A percentile compares a stretch with the other conserved stretches of the same genome.
Evolutionary conservation across 2,888 invertebrate species (phyloP).

Genomic region (Sphaerolaimus hirsutus): DNA sequence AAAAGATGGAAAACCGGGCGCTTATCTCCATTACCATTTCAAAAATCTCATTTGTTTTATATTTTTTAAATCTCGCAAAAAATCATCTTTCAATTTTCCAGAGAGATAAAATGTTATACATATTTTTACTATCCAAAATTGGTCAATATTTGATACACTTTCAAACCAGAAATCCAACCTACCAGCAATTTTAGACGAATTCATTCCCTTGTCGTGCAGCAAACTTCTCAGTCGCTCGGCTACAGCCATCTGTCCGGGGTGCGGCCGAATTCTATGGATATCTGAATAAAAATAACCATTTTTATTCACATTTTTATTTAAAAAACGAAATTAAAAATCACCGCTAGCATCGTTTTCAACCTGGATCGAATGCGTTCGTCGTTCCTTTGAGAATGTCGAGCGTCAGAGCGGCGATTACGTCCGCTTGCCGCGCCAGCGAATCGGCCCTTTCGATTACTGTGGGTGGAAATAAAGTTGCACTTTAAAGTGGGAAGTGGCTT

Average conservation of each 20-base stretch:
- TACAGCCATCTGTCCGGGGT: conserved; percentile 38
- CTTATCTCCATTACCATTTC: too few relatives aligned
- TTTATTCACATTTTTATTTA: background rate
- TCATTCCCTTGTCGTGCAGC: conserved; percentile 38
- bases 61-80: too few relatives aligned
- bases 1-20: too few relatives aligned
- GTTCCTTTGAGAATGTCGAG: conserved; percentile 43
- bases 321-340: background rate
- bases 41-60: too few relatives aligned
- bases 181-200: conserved; percentile 42
- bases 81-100: too few relatives aligned
- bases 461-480: background rate
- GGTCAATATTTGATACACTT: too few relatives aligned
- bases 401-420: conserved; percentile 40
- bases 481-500: too few relatives aligned
- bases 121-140: too few relatives aligned
- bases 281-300: conserved; percentile 25
- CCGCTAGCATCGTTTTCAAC: conserved; percentile 20
- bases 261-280: conserved; percentile 39
- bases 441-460: conserved; percentile 38
- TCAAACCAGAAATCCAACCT: too few relatives aligned
- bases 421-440: conserved; percentile 39
- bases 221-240: conserved; percentile 38
- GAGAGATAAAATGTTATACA: too few relatives aligned
- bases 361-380: conserved; percentile 39